Base-by-base conservation (phyloP, 2,888 invertebrate genomes). In the Melinaea marsaeus region DNA sequence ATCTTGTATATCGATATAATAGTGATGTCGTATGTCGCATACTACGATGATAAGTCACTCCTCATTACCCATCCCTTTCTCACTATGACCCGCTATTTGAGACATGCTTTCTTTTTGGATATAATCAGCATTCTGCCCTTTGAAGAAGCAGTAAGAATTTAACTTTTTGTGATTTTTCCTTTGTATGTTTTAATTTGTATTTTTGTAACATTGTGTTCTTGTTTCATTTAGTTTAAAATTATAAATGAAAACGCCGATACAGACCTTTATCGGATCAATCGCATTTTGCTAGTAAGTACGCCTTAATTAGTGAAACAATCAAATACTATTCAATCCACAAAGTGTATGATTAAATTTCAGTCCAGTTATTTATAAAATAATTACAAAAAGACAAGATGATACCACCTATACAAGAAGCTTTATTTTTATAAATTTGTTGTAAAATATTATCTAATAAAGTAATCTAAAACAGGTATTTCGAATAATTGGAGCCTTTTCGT, bases 11-110 rank as follows among this genome's bases (percentile, higher is more conserved):
- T 86, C 1, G 92, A 92, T 55, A 69, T 92, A 0, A 45, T 90
- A 6, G 71, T 92, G 11, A 88, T 91, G 85, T 70, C 87, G 0
- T 91, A 92, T 60, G 85, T 92, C 0, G 88, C 86, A 0, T 92
- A 88, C 67, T 92, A 91, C 70, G 80, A 91, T 55, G 79, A 88
- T 1, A 77, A 79, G 22, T 90, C 88, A 0, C 66, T 92, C 13
- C 71, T 92, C 9, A 79, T 92, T 32, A 89, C 86, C 0, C 92
- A 92, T 72, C 92, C 92, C 0, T 69, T 89, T 9, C 68, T 85
- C 6, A 90, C 88, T 1, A 76, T 89, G 0, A 75, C 78, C 0
- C 75, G 84, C 61, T 92, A 92, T 71, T 61, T 91, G 62, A 87
- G 75, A 62, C 77, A 79, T 34, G 81, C 81, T 0, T 91, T 92